phyloP scores from a whole-genome alignment of 2,113 vertebrate genomes.

The Notiomystis cincta region DNA sequence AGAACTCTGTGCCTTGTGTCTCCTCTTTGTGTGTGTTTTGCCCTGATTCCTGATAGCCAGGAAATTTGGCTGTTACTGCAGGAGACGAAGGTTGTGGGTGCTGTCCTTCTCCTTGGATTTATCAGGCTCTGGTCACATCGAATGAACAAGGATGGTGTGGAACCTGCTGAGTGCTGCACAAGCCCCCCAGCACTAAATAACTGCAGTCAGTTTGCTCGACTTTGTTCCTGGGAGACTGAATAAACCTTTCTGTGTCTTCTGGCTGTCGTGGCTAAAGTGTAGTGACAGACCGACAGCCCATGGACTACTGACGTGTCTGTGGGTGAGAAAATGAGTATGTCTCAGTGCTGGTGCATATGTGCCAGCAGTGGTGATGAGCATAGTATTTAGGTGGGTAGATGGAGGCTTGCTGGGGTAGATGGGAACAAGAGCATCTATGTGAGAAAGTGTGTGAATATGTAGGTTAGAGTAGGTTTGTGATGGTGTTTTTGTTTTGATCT shows the following conservation, averaged over 20 bases:
- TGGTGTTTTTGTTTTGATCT: constrained; percentile 17
- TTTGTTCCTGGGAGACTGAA: neutral
- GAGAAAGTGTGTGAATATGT: neutral
- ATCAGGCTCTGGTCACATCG: neutral
- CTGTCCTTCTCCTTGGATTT: neutral
- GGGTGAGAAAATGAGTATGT: neutral
- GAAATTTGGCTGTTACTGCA: neutral
- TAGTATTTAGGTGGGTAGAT: neutral
- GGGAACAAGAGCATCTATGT: neutral
- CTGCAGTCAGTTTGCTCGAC: neutral
- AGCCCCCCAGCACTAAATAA: neutral
- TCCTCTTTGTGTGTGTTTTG: neutral
- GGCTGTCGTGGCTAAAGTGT: neutral
- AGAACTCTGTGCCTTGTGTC: neutral
- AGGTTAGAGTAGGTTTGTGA: neutral
- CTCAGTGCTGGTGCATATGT: neutral
- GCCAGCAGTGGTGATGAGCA: neutral
- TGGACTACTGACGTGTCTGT: neutral
- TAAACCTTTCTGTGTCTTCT: neutral
- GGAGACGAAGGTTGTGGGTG: neutral
- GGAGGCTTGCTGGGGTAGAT: neutral
- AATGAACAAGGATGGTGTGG: neutral
- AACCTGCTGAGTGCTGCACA: neutral
- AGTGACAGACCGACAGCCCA: neutral
- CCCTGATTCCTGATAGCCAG: neutral